Percentiles rank a stretch among this genome's conserved stretches.
Evolutionary conservation across 2,113 vertebrate genomes (phyloP).

Genomic region (Podarcis muralis): DNA sequence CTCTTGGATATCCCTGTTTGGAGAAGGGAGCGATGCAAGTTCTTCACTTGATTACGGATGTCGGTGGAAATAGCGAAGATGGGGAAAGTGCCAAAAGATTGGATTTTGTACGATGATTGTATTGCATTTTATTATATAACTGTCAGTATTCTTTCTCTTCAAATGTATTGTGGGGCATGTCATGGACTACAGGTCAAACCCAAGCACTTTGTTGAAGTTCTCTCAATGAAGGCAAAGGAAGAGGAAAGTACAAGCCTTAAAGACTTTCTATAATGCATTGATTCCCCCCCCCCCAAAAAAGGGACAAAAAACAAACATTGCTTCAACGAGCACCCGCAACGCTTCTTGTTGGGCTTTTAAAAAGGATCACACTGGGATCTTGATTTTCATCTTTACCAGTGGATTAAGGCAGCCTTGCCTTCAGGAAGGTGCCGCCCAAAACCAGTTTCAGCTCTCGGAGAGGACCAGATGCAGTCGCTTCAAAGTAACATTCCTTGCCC

Average conservation of each 20-base stretch:
- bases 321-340: background rate
- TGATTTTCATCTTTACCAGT: rapidly evolving
- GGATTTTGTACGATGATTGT: conserved; percentile 44
- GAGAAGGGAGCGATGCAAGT: background rate
- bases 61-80: conserved; percentile 3
- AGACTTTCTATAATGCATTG: conserved; percentile 15
- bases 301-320: background rate
- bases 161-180: conserved; percentile 11
- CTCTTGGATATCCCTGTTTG: background rate
- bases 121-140: conserved; percentile 7
- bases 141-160: conserved; percentile 56
- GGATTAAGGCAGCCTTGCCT: background rate
- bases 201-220: conserved; percentile 33
- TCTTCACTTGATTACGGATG: rapidly evolving
- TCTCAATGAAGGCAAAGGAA: background rate
- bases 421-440: rapidly evolving
- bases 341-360: background rate
- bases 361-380: rapidly evolving
- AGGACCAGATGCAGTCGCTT: rapidly evolving
- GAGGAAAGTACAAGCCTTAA: conserved; percentile 62
- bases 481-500: rapidly evolving
- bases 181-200: conserved; percentile 6
- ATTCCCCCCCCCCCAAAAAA: background rate
- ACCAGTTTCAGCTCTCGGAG: rapidly evolving
- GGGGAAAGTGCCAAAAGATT: conserved; percentile 60